Evolutionary conservation across 2,113 vertebrate genomes (phyloP).

Genomic region (Delphinus delphis): DNA sequence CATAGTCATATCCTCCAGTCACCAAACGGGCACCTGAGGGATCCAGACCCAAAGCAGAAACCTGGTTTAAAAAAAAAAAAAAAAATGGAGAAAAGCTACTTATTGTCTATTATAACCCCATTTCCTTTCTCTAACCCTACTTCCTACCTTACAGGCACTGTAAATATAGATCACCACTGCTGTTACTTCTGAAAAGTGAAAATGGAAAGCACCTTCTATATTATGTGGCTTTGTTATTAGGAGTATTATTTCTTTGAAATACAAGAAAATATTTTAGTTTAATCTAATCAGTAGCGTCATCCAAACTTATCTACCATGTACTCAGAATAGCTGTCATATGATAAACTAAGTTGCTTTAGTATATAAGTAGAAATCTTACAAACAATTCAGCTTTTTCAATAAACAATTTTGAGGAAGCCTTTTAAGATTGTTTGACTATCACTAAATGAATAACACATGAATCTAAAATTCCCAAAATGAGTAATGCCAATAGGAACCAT

Average conservation of each 20-base stretch:
- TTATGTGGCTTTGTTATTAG: conserved; percentile 17
- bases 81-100: neutral
- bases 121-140: neutral
- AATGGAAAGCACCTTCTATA: neutral
- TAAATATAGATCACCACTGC: neutral
- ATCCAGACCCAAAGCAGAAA: conserved; percentile 95
- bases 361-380: neutral
- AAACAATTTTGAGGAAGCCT: neutral
- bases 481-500: neutral
- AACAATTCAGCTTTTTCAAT: conserved; percentile 31
- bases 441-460: neutral
- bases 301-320: neutral
- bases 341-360: neutral
- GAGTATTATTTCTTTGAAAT: neutral
- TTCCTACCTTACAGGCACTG: neutral
- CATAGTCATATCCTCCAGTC: conserved; percentile 95
- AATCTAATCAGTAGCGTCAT: neutral
- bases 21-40: conserved; percentile 97
- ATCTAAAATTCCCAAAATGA: conserved; percentile 20
- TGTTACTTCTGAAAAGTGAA: neutral
- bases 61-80: conserved; percentile 80
- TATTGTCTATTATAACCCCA: neutral
- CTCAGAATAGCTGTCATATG: neutral
- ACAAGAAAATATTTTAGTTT: neutral
- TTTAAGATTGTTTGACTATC: neutral